phyloP scores from a whole-genome alignment of 2,888 invertebrate genomes.

The Macropis europaea region DNA sequence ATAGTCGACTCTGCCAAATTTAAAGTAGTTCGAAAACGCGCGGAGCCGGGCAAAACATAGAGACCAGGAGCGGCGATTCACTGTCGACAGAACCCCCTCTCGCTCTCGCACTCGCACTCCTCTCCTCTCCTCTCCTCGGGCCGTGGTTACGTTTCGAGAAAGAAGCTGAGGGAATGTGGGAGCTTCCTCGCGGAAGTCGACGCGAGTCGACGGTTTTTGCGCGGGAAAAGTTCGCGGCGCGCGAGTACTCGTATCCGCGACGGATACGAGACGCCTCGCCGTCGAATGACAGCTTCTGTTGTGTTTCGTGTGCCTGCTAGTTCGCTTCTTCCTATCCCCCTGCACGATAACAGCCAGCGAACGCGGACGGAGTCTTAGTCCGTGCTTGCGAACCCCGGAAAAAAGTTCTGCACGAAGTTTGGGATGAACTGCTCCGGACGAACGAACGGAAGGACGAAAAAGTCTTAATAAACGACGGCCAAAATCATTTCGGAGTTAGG shows the following conservation, averaged over 20 bases:
- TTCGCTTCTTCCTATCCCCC: not conserved
- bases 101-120: too few species aligned
- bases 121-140: too few species aligned
- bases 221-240: constrained; percentile 36
- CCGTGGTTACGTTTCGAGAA: constrained; percentile 43
- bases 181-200: constrained; percentile 56
- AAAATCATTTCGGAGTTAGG: too few species aligned
- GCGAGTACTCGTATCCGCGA: constrained; percentile 37
- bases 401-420: too few species aligned
- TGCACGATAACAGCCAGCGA: too few species aligned
- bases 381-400: too few species aligned
- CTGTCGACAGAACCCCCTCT: constrained; percentile 22
- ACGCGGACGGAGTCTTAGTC: too few species aligned
- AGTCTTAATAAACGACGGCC: too few species aligned
- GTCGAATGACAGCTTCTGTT: constrained; percentile 25
- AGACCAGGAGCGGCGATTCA: constrained; percentile 53
- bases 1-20: constrained; percentile 60
- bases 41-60: constrained; percentile 53
- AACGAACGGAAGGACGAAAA: too few species aligned
- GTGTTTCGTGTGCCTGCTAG: not conserved
- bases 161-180: constrained; percentile 45
- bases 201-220: constrained; percentile 31
- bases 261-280: constrained; percentile 5
- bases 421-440: too few species aligned
- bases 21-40: constrained; percentile 66